These are phyloP conservation scores for Mythimna pallens DNA, from an alignment of 2,888 invertebrate species.

Conservation along the genomic window DNA sequence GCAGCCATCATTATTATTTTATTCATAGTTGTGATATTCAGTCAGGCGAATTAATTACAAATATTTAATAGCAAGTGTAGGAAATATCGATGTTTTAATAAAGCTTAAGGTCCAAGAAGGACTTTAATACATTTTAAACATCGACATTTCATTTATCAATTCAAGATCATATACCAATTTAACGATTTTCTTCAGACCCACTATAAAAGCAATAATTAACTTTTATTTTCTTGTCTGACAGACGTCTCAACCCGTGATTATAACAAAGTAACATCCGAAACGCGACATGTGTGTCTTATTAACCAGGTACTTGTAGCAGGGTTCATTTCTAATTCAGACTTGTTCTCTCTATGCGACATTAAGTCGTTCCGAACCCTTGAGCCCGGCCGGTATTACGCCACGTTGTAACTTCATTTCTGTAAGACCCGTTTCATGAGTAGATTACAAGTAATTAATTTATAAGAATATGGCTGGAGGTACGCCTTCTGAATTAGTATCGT, in stretches of 20 bases:
- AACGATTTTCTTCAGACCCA: neutral
- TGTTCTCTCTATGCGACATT: slow-evolving; percentile 83
- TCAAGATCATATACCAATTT: neutral
- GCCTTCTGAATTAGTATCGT: slow-evolving; percentile 81
- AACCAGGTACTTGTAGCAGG: slow-evolving; percentile 79
- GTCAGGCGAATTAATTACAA: no score
- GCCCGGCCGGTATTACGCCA: slow-evolving; percentile 69
- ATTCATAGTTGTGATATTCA: no score
- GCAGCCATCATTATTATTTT: neutral
- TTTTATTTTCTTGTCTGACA: slow-evolving; percentile 18
- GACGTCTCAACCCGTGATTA: slow-evolving; percentile 51
- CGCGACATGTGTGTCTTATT: slow-evolving; percentile 85
- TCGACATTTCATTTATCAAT: neutral
- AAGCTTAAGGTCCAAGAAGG: no score
- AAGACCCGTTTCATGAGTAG: slow-evolving; percentile 89
- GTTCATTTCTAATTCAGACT: slow-evolving; percentile 89
- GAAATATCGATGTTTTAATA: neutral
- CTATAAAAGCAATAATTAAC: slow-evolving; percentile 12
- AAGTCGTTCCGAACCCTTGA: slow-evolving; percentile 86
- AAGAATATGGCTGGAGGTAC: slow-evolving; percentile 88
- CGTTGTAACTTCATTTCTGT: slow-evolving; percentile 89
- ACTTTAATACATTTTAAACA: no score
- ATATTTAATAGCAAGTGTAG: neutral
- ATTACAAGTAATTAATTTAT: slow-evolving; percentile 91
- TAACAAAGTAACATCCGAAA: slow-evolving; percentile 72